phyloP scores from a whole-genome alignment of 1,140 invertebrate species.

The Listronotus bonariensis region DNA sequence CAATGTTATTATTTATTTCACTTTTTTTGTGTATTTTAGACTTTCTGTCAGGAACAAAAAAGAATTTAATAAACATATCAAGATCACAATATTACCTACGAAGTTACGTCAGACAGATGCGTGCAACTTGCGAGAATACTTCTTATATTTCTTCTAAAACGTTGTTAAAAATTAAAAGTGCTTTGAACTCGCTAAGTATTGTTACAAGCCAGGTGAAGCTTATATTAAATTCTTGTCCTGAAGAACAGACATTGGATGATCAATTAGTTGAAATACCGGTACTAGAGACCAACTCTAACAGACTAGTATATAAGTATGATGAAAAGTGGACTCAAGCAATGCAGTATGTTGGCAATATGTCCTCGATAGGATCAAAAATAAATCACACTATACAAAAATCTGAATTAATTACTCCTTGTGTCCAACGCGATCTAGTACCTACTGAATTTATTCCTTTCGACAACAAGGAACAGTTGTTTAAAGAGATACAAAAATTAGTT shows the following conservation, averaged over 20 bases:
- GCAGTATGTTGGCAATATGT: constrained; percentile 55
- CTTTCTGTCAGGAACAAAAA: constrained; percentile 59
- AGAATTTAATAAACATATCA: constrained; percentile 58
- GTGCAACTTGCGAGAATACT: constrained; percentile 53
- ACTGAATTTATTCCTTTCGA: constrained; percentile 27
- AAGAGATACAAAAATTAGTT: constrained; percentile 34
- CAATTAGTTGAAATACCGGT: constrained; percentile 57
- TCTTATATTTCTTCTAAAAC: constrained; percentile 24
- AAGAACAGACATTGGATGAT: constrained; percentile 55
- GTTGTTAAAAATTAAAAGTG: constrained; percentile 12
- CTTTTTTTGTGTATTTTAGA: constrained; percentile 51
- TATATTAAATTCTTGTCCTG: constrained; percentile 65
- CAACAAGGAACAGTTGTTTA: constrained; percentile 8
- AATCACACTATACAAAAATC: constrained; percentile 54
- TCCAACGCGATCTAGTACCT: constrained; percentile 12
- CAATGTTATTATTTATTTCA: too few relatives aligned
- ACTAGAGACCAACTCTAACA: constrained; percentile 44
- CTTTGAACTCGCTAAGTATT: constrained; percentile 37
- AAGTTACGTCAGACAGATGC: constrained; percentile 53
- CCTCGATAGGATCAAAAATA: constrained; percentile 57
- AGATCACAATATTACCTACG: constrained; percentile 58
- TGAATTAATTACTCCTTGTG: constrained; percentile 31
- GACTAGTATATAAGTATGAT: constrained; percentile 56
- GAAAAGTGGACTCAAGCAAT: constrained; percentile 59
- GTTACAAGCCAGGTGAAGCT: constrained; percentile 64